Base-by-base conservation (phyloP, 1,140 invertebrate genomes). In the Brachionus sp. region DNA sequence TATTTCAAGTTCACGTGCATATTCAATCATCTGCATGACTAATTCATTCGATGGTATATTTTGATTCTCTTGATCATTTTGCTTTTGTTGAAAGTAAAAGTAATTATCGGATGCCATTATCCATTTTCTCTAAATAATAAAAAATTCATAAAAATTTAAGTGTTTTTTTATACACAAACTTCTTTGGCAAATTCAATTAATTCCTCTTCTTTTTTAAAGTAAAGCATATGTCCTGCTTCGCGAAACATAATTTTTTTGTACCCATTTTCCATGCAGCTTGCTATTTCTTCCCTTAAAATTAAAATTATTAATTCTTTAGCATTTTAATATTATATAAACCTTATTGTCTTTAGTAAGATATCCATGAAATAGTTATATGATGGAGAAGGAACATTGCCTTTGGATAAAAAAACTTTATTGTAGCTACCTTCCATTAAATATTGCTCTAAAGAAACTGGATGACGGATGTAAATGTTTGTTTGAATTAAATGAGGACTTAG, bases 401-500 rank as follows among this genome's bases (percentile, higher is more conserved):
- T 93, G 3, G 93, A 93, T 53, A 94, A 88, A 86, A 95, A 95
- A 80, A 95, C 94, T 90, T 99, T 99, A 88, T 98, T 98, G 87
- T 98, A 99, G 83, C 95, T 96, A 35, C 98, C 97, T 90, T 99
- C 98, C 96, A 99, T 99, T 53, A 99, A 91, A 90, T 96, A 98
- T 87, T 99, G 97, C 87, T 99, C 97, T 84, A 99, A 91, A 39
- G 94, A 95, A 0, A 99, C 91, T 0, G 97, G 96, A 88, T 98
- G 95, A 84, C 93, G 92, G 42, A 99, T 97, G 88, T 97, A 99
- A 73, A 95, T 92, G 88, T 98, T 97, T 23, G 84, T 87, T 87
- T 97, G 93, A 86, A 98, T 93, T 75, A 95, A 93, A 88, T 96
- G 94, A 39, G 94, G 92, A 4, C 95, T 94, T n/a, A 99, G 90